These are phyloP conservation scores for Mus musculus DNA, from an alignment of 2,113 vertebrate genomes.

Conservation along the genomic window GRCm39 chr11:88306001-88306500, in stretches of 20 bases:
- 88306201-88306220: background rate
- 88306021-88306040: background rate
- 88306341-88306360: background rate
- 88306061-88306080: background rate
- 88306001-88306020: background rate
- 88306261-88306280: background rate
- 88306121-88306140: background rate
- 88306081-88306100: background rate
- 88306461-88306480: background rate
- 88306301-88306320: background rate
- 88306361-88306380: background rate
- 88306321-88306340: background rate
- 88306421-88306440: background rate
- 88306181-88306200: background rate
- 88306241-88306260: background rate
- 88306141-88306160: background rate
- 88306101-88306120: background rate
- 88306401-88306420: background rate
- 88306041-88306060: background rate
- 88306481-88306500: background rate
- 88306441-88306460: background rate
- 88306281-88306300: background rate
- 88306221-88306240: background rate
- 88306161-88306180: background rate
- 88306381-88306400: background rate